Evolutionary conservation across 2,797 vertebrate species (phyloP).

Genomic region (Hafferia zeledoni): DNA sequence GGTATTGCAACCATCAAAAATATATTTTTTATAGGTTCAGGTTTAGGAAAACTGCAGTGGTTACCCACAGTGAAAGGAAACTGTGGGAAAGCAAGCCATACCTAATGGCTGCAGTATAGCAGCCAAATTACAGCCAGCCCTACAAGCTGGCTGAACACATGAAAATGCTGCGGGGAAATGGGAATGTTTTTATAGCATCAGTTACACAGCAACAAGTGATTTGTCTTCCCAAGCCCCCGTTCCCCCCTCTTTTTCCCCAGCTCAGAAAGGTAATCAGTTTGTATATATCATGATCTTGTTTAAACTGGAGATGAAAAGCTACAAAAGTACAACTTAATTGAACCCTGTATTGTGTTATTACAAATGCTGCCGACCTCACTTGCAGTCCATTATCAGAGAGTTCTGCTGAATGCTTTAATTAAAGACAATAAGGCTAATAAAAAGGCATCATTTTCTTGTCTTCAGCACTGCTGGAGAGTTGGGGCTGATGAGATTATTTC

Average conservation of each 20-base stretch:
- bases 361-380: constrained; percentile 69
- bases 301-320: constrained; percentile 71
- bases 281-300: constrained; percentile 59
- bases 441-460: constrained; percentile 75
- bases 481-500: constrained; percentile 69
- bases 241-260: neutral
- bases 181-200: neutral
- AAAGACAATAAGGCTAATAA: constrained; percentile 79
- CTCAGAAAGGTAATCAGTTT: constrained; percentile 50
- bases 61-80: neutral
- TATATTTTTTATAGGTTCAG: neutral
- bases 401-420: constrained; percentile 76
- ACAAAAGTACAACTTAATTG: constrained; percentile 72
- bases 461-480: constrained; percentile 69
- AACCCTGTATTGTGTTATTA: constrained; percentile 71
- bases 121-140: neutral
- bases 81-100: neutral
- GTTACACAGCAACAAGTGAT: constrained; percentile 9
- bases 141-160: neutral
- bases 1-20: neutral
- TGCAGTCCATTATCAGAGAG: constrained; percentile 69
- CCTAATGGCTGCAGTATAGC: neutral
- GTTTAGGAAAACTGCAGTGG: neutral
- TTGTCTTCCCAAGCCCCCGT: neutral
- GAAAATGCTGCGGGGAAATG: neutral